A percentile compares a stretch with the other conserved stretches of the same genome.
Evolutionary conservation across 2,797 vertebrate genomes (phyloP).

Genomic region (Tolypeutes matacus): DNA sequence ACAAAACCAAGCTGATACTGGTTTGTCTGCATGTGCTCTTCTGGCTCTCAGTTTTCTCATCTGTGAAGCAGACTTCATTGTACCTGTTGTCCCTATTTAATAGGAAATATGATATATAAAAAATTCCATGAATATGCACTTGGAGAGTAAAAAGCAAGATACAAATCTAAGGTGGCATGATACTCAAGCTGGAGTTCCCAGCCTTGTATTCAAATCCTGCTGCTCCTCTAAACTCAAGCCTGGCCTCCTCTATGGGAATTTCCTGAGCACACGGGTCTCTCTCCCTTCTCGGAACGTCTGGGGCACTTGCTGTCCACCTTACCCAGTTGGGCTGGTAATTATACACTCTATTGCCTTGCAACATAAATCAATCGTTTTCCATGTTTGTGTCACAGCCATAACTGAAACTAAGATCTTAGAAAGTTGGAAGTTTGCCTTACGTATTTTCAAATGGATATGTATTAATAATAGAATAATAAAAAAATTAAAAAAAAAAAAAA

Average conservation of each 20-base stretch:
- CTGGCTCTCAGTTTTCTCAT: background rate
- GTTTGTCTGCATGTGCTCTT: background rate
- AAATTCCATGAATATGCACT: rapidly evolving
- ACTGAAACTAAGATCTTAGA: background rate
- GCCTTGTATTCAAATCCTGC: background rate
- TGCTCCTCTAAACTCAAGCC: background rate
- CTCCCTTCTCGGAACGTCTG: background rate
- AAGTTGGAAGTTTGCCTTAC: background rate
- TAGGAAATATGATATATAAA: background rate
- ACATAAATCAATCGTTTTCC: background rate
- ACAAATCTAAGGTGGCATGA: rapidly evolving
- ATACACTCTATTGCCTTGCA: rapidly evolving
- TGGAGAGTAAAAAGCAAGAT: background rate
- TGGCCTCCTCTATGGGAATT: background rate
- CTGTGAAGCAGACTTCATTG: background rate
- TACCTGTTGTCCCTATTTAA: background rate
- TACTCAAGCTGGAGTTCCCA: background rate
- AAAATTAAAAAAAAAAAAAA: too few relatives aligned
- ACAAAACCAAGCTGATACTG: background rate
- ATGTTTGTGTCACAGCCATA: background rate
- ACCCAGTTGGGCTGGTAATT: background rate
- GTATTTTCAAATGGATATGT: background rate
- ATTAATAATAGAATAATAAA: background rate
- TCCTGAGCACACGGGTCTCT: background rate
- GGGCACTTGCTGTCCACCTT: background rate